Conservation (phyloP, 2,113 vertebrate genomes). For the Pseudopodoces humilis region DNA sequence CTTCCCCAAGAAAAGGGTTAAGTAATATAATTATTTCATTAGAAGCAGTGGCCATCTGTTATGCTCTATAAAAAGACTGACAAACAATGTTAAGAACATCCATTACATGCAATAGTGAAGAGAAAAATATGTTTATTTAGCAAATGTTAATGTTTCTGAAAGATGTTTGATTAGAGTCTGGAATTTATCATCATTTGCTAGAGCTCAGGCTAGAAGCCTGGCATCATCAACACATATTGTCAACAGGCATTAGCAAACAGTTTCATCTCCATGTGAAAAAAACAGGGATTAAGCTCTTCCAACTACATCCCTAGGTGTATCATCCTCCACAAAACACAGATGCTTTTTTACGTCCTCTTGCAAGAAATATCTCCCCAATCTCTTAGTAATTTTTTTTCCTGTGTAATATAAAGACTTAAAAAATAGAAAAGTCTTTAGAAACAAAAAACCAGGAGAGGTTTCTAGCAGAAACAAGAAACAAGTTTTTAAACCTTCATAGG, state of each 20-base stretch:
- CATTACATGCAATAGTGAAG: background rate
- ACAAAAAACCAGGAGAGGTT: background rate
- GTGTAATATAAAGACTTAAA: background rate
- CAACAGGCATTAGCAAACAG: background rate
- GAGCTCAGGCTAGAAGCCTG: background rate
- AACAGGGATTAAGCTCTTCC: background rate
- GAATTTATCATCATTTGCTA: background rate
- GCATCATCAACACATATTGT: background rate
- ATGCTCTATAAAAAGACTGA: background rate
- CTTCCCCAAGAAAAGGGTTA: background rate
- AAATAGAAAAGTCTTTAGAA: background rate
- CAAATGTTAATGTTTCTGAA: conserved; percentile 31
- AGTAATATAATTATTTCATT: background rate
- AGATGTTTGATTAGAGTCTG: conserved; percentile 6
- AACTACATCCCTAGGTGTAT: background rate
- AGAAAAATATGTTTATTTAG: conserved; percentile 15
- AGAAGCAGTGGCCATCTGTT: background rate
- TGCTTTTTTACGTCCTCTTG: background rate
- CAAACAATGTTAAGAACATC: background rate
- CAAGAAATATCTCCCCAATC: background rate
- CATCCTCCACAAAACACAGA: background rate
- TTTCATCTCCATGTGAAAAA: background rate
- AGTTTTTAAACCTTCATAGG: background rate
- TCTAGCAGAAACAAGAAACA: background rate
- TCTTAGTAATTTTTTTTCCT: background rate